Conservation (phyloP, 1,140 invertebrate species). For the Drosophila nigrodunni region DNA sequence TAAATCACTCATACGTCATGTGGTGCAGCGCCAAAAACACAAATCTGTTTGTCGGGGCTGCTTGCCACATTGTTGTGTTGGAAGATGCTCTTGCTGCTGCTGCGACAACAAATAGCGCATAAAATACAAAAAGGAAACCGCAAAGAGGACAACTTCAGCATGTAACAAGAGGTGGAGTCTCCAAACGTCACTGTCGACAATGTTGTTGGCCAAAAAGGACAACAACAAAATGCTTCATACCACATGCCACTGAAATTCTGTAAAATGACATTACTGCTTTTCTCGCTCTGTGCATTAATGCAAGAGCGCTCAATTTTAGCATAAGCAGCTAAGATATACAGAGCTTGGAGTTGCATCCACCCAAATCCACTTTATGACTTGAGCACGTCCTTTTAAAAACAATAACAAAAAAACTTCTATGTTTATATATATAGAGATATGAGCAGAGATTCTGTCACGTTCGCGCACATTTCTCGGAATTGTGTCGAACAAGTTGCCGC, state of each 20-base stretch:
- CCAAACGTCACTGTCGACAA: slow-evolving; percentile 53
- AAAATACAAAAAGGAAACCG: slow-evolving; percentile 61
- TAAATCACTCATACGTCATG: slow-evolving; percentile 79
- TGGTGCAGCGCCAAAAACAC: slow-evolving; percentile 64
- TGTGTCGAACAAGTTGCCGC: slow-evolving; percentile 55
- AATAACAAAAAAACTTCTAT: background rate
- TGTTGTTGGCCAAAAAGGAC: slow-evolving; percentile 40
- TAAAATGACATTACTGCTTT: slow-evolving; percentile 47
- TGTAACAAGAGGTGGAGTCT: background rate
- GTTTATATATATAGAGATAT: too few species aligned
- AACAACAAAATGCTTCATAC: slow-evolving; percentile 11
- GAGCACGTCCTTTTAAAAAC: slow-evolving; percentile 23
- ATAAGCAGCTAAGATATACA: slow-evolving; percentile 18
- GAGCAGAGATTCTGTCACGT: slow-evolving; percentile 44
- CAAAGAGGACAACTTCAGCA: slow-evolving; percentile 43
- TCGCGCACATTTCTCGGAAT: slow-evolving; percentile 38
- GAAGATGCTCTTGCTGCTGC: slow-evolving; percentile 25
- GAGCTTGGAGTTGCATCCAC: slow-evolving; percentile 20
- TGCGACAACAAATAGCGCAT: slow-evolving; percentile 67
- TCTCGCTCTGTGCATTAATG: slow-evolving; percentile 44
- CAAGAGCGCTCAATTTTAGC: slow-evolving; percentile 50
- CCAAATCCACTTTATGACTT: slow-evolving; percentile 33
- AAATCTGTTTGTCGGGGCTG: slow-evolving; percentile 58
- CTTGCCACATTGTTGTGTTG: slow-evolving; percentile 61
- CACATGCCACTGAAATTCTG: slow-evolving; percentile 53